These are phyloP conservation scores for Xanthorhoe spadicearia DNA, from an alignment of 2,888 invertebrate species.

Conservation along the genomic window DNA sequence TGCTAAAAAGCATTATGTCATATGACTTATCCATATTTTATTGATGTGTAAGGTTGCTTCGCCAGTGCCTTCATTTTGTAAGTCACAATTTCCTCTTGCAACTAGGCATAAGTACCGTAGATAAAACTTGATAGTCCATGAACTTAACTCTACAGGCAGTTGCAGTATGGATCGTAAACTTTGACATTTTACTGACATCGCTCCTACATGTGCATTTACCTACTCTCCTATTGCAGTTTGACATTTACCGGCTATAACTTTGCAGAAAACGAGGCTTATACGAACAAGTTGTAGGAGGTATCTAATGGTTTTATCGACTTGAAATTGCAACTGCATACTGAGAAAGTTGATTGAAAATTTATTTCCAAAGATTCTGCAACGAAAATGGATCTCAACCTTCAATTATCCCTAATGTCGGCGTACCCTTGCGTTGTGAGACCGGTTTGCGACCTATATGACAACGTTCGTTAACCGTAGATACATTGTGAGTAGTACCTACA, in stretches of 20 bases:
- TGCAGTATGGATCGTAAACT: constrained; percentile 71
- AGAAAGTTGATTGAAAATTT: constrained; percentile 40
- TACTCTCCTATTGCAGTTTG: constrained; percentile 61
- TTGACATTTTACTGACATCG: constrained; percentile 78
- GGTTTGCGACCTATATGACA: constrained; percentile 70
- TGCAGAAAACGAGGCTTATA: constrained; percentile 56
- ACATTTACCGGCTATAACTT: constrained; percentile 67
- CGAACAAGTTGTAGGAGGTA: constrained; percentile 47
- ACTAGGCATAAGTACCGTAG: neutral
- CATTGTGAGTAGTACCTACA: constrained; percentile 65
- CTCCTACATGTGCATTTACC: neutral
- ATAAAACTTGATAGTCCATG: constrained; percentile 53
- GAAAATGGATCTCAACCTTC: constrained; percentile 58
- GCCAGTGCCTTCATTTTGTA: neutral
- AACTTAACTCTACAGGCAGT: constrained; percentile 53
- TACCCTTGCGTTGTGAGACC: constrained; percentile 68
- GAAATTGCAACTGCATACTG: constrained; percentile 30
- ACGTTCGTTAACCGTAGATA: constrained; percentile 73
- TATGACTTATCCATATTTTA: neutral
- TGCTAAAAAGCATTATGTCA: neutral
- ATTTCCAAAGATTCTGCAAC: constrained; percentile 37
- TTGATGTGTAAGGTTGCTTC: neutral
- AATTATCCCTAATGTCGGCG: constrained; percentile 56
- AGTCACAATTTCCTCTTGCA: neutral
- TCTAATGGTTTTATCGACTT: constrained; percentile 51